phyloP scores from a whole-genome alignment of 1,140 invertebrate genomes.

The Eriocheir sinensis region DNA sequence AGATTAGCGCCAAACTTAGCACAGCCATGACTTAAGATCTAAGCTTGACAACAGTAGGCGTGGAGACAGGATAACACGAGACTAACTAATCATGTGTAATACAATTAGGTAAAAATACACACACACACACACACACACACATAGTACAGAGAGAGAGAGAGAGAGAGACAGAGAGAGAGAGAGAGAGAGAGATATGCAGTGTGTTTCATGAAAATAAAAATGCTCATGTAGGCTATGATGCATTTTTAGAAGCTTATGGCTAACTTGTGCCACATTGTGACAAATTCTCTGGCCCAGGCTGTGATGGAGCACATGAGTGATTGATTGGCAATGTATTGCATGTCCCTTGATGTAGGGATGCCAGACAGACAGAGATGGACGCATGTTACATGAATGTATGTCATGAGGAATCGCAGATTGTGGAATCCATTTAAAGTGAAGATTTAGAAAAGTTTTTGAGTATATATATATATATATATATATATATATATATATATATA shows the following conservation, averaged over 20 bases:
- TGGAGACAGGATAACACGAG: too few species aligned
- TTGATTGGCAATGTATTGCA: conserved; percentile 5
- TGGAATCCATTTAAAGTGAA: not conserved
- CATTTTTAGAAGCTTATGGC: conserved; percentile 42
- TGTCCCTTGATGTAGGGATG: not conserved
- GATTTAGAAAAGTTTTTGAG: not conserved
- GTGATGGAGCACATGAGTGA: conserved; percentile 64
- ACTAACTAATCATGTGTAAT: too few species aligned
- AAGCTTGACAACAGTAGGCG: too few species aligned
- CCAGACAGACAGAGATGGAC: not conserved
- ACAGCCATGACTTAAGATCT: too few species aligned
- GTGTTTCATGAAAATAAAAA: too few species aligned
- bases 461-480: conserved; percentile 34
- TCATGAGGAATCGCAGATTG: not conserved
- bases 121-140: not conserved
- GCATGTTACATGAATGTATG: not conserved
- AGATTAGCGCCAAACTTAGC: too few species aligned
- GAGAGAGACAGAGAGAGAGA: conserved; percentile 11
- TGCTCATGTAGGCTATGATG: not conserved
- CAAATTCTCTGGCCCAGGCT: conserved; percentile 63
- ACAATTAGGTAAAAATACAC: not conserved
- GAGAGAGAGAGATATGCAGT: not conserved
- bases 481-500: conserved; percentile 46
- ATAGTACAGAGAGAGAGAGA: not conserved
- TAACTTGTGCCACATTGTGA: conserved; percentile 66